These are phyloP conservation scores for Callyntrura guangdongensis DNA, from an alignment of 2,888 invertebrate genomes.

Conservation along the genomic window DNA sequence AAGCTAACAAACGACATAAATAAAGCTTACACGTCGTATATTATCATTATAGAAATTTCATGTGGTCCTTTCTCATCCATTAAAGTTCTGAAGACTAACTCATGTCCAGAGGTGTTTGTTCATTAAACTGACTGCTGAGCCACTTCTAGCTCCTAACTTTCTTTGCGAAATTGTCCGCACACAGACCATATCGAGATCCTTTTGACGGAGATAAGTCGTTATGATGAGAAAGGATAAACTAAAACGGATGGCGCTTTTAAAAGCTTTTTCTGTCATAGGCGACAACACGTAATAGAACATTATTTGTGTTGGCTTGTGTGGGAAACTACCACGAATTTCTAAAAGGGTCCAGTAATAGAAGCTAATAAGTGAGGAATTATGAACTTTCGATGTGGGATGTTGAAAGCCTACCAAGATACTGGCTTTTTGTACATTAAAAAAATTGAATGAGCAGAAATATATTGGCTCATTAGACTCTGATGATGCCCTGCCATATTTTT, in stretches of 20 bases:
- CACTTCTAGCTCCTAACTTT: neutral
- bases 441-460: neutral
- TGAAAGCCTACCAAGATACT: too few species aligned
- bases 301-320: too few species aligned
- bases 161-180: neutral
- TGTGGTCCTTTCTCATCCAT: neutral
- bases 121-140: neutral
- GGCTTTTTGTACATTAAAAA: too few species aligned
- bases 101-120: conserved; percentile 1
- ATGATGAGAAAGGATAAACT: too few species aligned
- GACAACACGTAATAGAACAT: neutral
- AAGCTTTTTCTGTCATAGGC: neutral
- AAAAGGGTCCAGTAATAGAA: too few species aligned
- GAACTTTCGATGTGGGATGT: too few species aligned
- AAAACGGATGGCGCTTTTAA: neutral
- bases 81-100: neutral
- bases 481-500: neutral
- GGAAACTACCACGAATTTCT: too few species aligned
- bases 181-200: neutral
- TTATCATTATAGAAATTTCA: conserved; percentile 42
- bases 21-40: conserved; percentile 21
- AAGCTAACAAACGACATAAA: neutral
- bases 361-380: too few species aligned
- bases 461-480: neutral
- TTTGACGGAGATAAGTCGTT: too few species aligned